A percentile compares a stretch with the other conserved stretches of the same genome.
Conservation (phyloP, 1,140 invertebrate genomes). For the Heliothis subflexa region DNA sequence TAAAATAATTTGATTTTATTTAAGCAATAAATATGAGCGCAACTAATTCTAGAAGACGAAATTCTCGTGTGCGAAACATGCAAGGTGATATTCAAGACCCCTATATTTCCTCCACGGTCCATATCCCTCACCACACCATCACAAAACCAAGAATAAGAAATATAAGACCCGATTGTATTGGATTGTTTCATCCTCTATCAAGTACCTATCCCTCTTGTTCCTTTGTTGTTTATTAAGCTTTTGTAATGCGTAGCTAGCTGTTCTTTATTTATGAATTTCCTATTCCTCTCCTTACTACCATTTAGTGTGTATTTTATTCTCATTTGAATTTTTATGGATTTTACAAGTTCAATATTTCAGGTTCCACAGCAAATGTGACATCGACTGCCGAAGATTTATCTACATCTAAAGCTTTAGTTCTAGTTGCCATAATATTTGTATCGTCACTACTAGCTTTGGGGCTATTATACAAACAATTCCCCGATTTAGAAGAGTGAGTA, state of each 20-base stretch:
- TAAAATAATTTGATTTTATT: slow-evolving; percentile 25
- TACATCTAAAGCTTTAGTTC: slow-evolving; percentile 86
- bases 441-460: slow-evolving; percentile 88
- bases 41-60: slow-evolving; percentile 52
- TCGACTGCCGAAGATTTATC: slow-evolving; percentile 71
- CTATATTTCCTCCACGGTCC: slow-evolving; percentile 71
- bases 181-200: slow-evolving; percentile 66
- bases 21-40: slow-evolving; percentile 55
- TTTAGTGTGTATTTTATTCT: background rate
- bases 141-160: slow-evolving; percentile 65
- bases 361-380: slow-evolving; percentile 44
- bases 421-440: slow-evolving; percentile 89
- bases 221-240: slow-evolving; percentile 45
- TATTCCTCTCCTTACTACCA: slow-evolving; percentile 12
- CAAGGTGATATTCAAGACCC: slow-evolving; percentile 79
- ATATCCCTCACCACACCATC: slow-evolving; percentile 46
- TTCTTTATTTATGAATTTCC: slow-evolving; percentile 3
- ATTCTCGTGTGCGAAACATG: slow-evolving; percentile 45
- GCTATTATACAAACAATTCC: slow-evolving; percentile 92
- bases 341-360: slow-evolving; percentile 51
- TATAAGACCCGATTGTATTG: slow-evolving; percentile 62
- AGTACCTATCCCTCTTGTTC: slow-evolving; percentile 64
- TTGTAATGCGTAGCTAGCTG: slow-evolving; percentile 31
- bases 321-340: background rate
- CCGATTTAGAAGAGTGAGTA: slow-evolving; percentile 93